Base-by-base conservation (phyloP, 2,888 invertebrate species). In the Meghimatium bilineatum region DNA sequence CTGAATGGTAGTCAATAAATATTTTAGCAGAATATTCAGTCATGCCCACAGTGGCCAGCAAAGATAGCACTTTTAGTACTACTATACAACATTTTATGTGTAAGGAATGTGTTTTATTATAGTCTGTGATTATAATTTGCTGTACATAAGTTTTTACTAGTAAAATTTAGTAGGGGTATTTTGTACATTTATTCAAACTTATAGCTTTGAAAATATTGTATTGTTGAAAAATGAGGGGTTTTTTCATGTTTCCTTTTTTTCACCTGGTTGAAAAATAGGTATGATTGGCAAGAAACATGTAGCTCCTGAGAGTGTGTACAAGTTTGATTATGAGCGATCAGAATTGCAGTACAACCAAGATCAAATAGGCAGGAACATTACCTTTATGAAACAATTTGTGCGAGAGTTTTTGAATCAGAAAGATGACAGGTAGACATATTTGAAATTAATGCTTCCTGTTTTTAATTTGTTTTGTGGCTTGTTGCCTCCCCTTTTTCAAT, bases 241-340 rank as follows among this genome's bases (percentile, higher is more conserved):
- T 20, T 0, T 32, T 44, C 63, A 17, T 67, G 52, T 74, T 52
- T 34, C 52, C 23, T 74, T 49, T 12, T 29, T 74, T 49, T 20
- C 0, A 52, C 44, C 29, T 66, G 20, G 26, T 60, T 12, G 60
- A 12, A 29, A 23, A 17, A 26, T 69, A 86, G 86, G 86, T 23
- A 23, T 86, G 8, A 82, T 86, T 49, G 86, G 86, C n/a, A 82
- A 82, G 77, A 82, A 86, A 36, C 86, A 84, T 63, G 71, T 86
- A n/a, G 82, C 44, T n/a, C 86, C 86, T 1, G 69, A 76, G 44
- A 29, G n/a, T 1, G 86, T 84, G 44, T 86, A 84, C 74, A 82
- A 74, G 34, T 86, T 86, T 77, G 86, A 84, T 66, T 86, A 80
- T 60, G 81, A 83, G 74, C 69, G 72, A n/a, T 72, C 83, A 23